These are phyloP conservation scores for Sarcophaga caerulescens DNA, from an alignment of 2,888 invertebrate genomes.

Conservation along the genomic window DNA sequence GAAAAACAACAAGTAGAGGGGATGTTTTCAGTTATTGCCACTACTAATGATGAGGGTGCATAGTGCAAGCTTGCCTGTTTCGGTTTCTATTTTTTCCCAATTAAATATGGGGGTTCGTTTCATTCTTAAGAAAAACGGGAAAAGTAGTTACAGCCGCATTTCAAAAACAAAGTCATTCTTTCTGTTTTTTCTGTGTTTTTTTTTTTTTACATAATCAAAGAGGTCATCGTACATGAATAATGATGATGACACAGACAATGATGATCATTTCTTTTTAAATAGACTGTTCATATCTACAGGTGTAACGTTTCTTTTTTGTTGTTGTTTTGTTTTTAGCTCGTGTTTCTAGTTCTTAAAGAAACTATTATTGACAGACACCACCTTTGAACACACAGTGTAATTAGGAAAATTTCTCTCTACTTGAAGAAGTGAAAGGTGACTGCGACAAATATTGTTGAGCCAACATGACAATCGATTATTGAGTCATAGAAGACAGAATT, in stretches of 20 bases:
- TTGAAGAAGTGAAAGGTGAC: constrained; percentile 54
- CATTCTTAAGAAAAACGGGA: constrained; percentile 36
- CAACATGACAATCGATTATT: constrained; percentile 60
- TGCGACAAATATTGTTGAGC: constrained; percentile 52
- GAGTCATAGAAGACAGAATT: constrained; percentile 36
- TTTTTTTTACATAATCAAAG: constrained; percentile 65
- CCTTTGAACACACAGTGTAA: constrained; percentile 20
- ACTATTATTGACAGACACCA: constrained; percentile 34
- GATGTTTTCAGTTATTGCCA: constrained; percentile 16
- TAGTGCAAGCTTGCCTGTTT: not conserved
- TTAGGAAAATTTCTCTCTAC: constrained; percentile 33
- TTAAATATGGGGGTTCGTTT: constrained; percentile 57
- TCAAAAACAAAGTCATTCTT: constrained; percentile 51
- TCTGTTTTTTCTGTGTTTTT: constrained; percentile 64
- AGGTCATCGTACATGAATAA: constrained; percentile 62
- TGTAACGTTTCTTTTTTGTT: constrained; percentile 31
- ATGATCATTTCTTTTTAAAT: constrained; percentile 26
- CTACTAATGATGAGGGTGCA: constrained; percentile 64
- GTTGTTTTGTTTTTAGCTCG: constrained; percentile 50
- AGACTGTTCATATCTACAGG: constrained; percentile 41
- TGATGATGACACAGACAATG: constrained; percentile 43
- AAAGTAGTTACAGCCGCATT: constrained; percentile 67
- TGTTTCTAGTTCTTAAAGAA: constrained; percentile 43
- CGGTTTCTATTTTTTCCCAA: not conserved
- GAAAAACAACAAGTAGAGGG: constrained; percentile 60